Percentiles rank a stretch among this genome's conserved stretches.
phyloP scores from a whole-genome alignment of 2,113 vertebrate genomes.

The Bettongia penicillata region DNA sequence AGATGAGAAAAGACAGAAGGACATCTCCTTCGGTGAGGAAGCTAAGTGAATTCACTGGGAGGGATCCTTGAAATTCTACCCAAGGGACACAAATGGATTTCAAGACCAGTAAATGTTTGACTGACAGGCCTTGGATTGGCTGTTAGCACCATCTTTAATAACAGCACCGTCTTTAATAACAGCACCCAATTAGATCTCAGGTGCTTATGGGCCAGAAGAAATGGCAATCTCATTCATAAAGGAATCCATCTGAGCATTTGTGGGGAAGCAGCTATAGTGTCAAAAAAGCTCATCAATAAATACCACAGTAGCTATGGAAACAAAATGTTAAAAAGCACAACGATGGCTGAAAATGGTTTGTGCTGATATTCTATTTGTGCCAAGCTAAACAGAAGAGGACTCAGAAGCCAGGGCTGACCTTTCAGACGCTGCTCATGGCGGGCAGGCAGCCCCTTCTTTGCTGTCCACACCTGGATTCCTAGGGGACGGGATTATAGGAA shows the following conservation, averaged over 20 bases:
- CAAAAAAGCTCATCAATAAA: neutral
- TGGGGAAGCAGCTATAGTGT: neutral
- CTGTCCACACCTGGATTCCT: neutral
- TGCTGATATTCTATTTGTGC: no score
- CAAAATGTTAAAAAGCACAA: neutral
- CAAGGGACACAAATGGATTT: constrained; percentile 26
- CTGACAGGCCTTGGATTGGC: no score
- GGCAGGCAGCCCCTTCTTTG: no score
- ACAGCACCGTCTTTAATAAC: neutral
- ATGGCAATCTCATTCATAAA: neutral
- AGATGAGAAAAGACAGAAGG: neutral
- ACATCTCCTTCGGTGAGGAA: neutral
- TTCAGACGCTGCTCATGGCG: no score
- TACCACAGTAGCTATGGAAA: neutral
- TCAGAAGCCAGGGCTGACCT: no score
- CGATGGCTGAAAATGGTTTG: neutral
- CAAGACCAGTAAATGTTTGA: neutral
- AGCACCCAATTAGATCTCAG: neutral
- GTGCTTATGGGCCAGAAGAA: neutral
- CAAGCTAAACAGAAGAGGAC: neutral
- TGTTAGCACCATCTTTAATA: neutral
- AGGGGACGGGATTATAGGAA: neutral
- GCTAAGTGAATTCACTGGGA: neutral
- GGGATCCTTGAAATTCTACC: constrained; percentile 12
- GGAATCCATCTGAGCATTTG: neutral